Evolutionary conservation across 2,113 vertebrate species (phyloP).

Genomic region (Elephantulus edwardii): DNA sequence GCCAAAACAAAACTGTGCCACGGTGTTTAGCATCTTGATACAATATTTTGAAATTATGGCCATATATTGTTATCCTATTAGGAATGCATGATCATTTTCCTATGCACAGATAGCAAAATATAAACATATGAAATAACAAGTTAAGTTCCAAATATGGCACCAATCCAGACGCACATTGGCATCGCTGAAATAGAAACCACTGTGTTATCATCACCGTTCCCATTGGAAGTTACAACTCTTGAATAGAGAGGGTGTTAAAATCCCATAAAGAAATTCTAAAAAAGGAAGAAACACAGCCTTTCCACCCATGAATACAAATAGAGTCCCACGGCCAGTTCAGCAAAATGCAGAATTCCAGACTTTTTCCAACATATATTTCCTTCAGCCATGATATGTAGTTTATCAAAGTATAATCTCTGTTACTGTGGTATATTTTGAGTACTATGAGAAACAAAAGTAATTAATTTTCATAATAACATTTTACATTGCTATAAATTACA

Average conservation of each 20-base stretch:
- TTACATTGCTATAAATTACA: neutral
- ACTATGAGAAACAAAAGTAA: neutral
- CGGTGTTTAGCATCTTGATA: neutral
- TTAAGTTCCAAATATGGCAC: neutral
- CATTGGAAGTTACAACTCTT: neutral
- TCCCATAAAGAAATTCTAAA: constrained; percentile 15
- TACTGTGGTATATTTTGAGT: neutral
- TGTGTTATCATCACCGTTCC: neutral
- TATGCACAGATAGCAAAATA: neutral
- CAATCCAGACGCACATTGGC: neutral
- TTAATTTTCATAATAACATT: neutral
- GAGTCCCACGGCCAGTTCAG: neutral
- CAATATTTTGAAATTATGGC: neutral
- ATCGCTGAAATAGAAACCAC: neutral
- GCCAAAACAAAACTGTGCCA: neutral
- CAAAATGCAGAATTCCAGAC: neutral
- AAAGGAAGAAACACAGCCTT: neutral
- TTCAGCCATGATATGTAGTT: neutral
- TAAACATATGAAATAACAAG: constrained; percentile 30
- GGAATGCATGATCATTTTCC: neutral
- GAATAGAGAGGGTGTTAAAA: neutral
- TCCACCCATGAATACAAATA: neutral
- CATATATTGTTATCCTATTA: neutral
- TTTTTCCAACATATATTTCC: neutral
- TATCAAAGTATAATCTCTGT: neutral